Evolutionary conservation across 2,888 invertebrate genomes (phyloP).

Genomic region (Allygus modestus): DNA sequence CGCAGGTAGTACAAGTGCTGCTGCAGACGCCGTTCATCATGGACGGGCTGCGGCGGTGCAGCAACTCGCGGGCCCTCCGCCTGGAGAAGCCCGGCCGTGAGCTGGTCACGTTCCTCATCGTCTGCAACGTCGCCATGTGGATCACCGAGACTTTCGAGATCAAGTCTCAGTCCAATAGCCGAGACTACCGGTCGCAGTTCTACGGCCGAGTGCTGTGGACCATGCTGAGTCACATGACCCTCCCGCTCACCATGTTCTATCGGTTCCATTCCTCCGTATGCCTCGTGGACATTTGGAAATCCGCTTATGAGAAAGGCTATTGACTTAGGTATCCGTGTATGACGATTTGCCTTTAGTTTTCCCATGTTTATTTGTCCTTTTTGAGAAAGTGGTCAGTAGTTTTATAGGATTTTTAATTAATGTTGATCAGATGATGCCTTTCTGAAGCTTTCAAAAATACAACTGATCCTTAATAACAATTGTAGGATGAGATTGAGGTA

Average conservation of each 20-base stretch:
- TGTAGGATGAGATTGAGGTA: no score
- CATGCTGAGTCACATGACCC: conserved; percentile 83
- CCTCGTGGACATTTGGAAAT: conserved; percentile 87
- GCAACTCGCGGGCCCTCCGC: conserved; percentile 80
- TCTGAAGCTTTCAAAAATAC: no score
- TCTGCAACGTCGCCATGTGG: conserved; percentile 88
- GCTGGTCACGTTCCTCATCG: conserved; percentile 85
- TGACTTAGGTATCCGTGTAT: no score
- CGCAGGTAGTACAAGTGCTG: conserved; percentile 84
- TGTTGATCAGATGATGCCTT: no score
- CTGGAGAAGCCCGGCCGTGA: conserved; percentile 86
- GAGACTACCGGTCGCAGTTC: conserved; percentile 80
- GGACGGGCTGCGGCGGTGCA: conserved; percentile 86
- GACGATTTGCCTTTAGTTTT: background rate
- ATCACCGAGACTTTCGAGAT: conserved; percentile 84
- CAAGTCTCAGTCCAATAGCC: conserved; percentile 76
- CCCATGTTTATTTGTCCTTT: no score
- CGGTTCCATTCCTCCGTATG: conserved; percentile 89
- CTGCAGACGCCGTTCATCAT: conserved; percentile 86
- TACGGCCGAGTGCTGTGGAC: conserved; percentile 86
- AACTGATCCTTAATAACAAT: no score
- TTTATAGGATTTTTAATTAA: no score
- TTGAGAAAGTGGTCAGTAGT: no score
- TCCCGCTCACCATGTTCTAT: conserved; percentile 88
- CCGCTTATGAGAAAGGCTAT: conserved; percentile 79